Evolutionary conservation across 2,797 vertebrate genomes (phyloP).

Genomic region (Bradypodion pumilum): DNA sequence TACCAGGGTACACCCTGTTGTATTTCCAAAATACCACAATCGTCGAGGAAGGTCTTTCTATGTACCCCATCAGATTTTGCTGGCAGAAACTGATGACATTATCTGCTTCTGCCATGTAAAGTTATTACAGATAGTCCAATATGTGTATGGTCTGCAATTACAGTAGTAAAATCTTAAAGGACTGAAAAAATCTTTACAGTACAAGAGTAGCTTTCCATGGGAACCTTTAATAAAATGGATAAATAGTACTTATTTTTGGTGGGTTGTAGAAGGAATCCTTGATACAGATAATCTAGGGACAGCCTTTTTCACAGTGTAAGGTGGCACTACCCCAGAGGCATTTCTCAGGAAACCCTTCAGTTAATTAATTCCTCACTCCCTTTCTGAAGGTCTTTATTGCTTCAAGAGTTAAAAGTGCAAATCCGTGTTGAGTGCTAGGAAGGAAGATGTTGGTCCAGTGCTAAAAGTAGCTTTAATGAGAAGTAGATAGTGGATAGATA

Average conservation of each 20-base stretch:
- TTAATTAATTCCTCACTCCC: not conserved
- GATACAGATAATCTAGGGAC: not conserved
- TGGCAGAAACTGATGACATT: too few species aligned
- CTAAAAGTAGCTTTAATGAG: not conserved
- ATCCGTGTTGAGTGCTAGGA: not conserved
- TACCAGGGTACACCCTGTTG: too few species aligned
- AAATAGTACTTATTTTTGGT: not conserved
- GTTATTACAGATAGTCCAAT: not conserved
- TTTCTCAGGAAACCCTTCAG: not conserved
- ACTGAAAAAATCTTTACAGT: not conserved
- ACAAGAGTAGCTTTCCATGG: not conserved
- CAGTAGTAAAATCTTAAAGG: constrained; percentile 2
- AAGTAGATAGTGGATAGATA: too few species aligned
- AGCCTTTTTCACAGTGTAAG: not conserved
- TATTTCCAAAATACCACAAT: too few species aligned
- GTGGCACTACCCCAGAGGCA: not conserved
- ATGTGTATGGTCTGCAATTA: not conserved
- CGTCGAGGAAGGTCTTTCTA: too few species aligned
- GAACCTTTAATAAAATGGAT: not conserved
- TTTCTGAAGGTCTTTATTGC: not conserved
- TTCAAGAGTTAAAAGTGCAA: not conserved
- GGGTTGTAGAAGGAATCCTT: not conserved
- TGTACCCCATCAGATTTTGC: too few species aligned
- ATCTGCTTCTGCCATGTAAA: too few species aligned
- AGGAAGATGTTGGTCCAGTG: not conserved